Conservation (phyloP, 1,140 invertebrate species). For the Uloborus diversus region DNA sequence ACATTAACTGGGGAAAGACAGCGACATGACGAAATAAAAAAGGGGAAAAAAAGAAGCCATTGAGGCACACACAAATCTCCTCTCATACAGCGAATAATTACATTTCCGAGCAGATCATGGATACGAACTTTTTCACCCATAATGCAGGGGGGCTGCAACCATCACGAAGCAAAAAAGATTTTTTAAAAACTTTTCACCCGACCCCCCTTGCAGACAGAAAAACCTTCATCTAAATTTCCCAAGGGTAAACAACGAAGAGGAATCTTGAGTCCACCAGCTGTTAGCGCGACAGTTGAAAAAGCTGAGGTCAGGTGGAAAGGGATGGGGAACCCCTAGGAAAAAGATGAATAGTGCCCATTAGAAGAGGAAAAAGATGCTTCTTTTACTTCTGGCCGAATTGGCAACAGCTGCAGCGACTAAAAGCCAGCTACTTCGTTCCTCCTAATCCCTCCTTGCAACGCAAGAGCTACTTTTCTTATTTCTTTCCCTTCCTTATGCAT, state of each 20-base stretch:
- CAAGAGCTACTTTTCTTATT: background rate
- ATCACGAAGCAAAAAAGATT: background rate
- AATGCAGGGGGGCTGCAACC: too few species aligned
- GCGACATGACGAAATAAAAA: too few species aligned
- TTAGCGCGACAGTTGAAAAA: conserved; percentile 30
- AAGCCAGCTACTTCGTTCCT: conserved; percentile 3
- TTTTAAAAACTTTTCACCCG: background rate
- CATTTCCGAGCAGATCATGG: background rate
- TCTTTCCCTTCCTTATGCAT: background rate
- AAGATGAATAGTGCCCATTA: conserved; percentile 55
- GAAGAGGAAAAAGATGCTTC: conserved; percentile 46
- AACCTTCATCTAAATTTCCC: conserved; percentile 1
- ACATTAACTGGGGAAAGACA: too few species aligned
- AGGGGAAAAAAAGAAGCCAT: too few species aligned
- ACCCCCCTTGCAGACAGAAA: conserved; percentile 22
- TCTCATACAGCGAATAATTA: too few species aligned
- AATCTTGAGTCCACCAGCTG: conserved; percentile 4
- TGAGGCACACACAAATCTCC: too few species aligned
- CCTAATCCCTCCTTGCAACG: conserved; percentile 26
- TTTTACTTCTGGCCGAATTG: conserved; percentile 6
- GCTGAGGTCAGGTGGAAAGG: conserved; percentile 43
- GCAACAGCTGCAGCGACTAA: conserved; percentile 35
- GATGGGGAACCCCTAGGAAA: background rate
- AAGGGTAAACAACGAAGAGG: too few species aligned
- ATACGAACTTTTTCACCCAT: too few species aligned